Conservation (phyloP, 2,797 vertebrate species). For the Harpagifer antarcticus region DNA sequence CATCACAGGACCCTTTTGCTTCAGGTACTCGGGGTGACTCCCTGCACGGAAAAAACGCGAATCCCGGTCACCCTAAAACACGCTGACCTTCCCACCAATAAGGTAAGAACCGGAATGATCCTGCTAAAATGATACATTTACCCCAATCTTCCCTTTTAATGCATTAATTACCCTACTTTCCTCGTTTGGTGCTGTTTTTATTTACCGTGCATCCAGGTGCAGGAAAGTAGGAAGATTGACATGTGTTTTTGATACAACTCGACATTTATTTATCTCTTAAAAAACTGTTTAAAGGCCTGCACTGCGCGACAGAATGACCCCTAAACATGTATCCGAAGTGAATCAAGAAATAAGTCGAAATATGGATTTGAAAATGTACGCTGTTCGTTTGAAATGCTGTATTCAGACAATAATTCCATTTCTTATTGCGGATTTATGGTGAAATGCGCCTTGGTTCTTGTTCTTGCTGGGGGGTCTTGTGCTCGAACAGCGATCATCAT, state of each 20-base stretch:
- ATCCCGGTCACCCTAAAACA: conserved; percentile 41
- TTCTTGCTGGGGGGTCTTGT: conserved; percentile 32
- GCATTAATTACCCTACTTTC: neutral
- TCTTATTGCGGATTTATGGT: neutral
- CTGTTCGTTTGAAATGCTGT: neutral
- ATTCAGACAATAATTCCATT: neutral
- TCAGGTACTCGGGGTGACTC: conserved; percentile 63
- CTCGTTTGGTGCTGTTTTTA: neutral
- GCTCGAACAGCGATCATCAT: conserved; percentile 45
- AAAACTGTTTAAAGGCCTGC: neutral
- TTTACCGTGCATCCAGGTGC: neutral
- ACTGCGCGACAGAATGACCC: conserved; percentile 43
- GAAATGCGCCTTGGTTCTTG: conserved; percentile 11
- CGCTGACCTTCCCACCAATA: conserved; percentile 18
- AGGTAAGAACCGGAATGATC: conserved; percentile 55
- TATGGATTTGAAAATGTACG: neutral
- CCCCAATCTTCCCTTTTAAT: neutral
- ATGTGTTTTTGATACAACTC: neutral
- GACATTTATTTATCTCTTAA: neutral
- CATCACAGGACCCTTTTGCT: conserved; percentile 62
- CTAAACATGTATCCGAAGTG: neutral
- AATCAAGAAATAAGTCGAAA: neutral
- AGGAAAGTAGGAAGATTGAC: neutral
- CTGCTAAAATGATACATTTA: neutral
- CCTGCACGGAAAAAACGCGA: conserved; percentile 43